A percentile compares a stretch with the other conserved stretches of the same genome.
phyloP scores from a whole-genome alignment of 2,797 vertebrate species.

The Megalops cyprinoides region DNA sequence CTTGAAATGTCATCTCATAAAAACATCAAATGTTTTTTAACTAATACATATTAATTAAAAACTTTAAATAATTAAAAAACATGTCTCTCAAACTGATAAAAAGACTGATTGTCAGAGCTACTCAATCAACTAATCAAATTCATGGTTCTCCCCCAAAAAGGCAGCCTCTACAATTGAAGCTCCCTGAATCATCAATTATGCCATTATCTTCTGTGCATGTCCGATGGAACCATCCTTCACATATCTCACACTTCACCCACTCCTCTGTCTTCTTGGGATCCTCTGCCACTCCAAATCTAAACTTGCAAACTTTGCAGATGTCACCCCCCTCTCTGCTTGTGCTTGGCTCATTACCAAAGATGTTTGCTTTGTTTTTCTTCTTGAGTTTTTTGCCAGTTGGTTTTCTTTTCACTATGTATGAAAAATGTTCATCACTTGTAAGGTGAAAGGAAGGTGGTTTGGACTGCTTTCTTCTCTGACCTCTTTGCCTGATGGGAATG shows the following conservation, averaged over 20 bases:
- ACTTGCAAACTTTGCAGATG: neutral
- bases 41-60: too few relatives aligned
- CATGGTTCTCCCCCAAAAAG: too few relatives aligned
- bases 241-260: neutral
- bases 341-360: neutral
- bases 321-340: neutral
- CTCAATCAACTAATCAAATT: too few relatives aligned
- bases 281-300: neutral
- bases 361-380: neutral
- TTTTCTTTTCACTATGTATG: neutral
- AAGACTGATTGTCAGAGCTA: too few relatives aligned
- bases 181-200: neutral
- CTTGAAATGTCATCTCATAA: too few relatives aligned
- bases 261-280: neutral
- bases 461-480: neutral
- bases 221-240: neutral
- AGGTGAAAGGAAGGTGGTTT: neutral
- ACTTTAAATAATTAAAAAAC: too few relatives aligned
- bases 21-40: too few relatives aligned
- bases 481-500: neutral
- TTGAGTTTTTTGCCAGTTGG: neutral
- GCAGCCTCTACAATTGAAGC: neutral
- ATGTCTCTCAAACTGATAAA: too few relatives aligned
- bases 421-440: neutral
- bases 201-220: neutral